phyloP scores from a whole-genome alignment of 2,888 invertebrate species.

The Eurois occulta region DNA sequence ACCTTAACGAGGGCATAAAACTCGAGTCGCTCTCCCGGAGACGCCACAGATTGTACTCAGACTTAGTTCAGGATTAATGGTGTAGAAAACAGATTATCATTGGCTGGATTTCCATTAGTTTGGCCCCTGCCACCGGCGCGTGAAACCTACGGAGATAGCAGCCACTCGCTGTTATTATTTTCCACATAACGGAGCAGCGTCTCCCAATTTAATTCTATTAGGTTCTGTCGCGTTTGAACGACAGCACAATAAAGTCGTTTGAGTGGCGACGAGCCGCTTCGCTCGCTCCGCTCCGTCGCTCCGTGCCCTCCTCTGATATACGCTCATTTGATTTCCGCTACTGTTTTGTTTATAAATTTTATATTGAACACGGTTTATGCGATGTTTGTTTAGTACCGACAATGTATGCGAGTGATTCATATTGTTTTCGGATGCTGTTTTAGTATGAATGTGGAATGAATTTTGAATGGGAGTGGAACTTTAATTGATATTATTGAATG shows the following conservation, averaged over 20 bases:
- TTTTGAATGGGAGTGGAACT: background rate
- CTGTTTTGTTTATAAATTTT: slow-evolving; percentile 72
- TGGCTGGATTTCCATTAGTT: slow-evolving; percentile 89
- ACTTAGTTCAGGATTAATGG: slow-evolving; percentile 91
- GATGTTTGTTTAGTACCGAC: slow-evolving; percentile 54
- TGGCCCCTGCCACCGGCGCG: slow-evolving; percentile 90
- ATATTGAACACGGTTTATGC: slow-evolving; percentile 61
- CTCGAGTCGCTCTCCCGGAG: slow-evolving; percentile 87
- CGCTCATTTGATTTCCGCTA: slow-evolving; percentile 77
- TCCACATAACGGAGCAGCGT: slow-evolving; percentile 89
- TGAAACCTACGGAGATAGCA: slow-evolving; percentile 88
- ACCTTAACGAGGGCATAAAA: slow-evolving; percentile 90
- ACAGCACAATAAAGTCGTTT: slow-evolving; percentile 88
- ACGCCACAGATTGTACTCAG: slow-evolving; percentile 90
- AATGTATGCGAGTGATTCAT: slow-evolving; percentile 56
- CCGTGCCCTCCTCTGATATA: slow-evolving; percentile 74
- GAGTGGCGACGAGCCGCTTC: slow-evolving; percentile 77
- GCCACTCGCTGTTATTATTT: slow-evolving; percentile 89
- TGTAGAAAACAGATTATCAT: slow-evolving; percentile 91
- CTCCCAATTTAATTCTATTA: slow-evolving; percentile 90
- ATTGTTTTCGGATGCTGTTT: slow-evolving; percentile 53
- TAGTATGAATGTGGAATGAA: slow-evolving; percentile 1
- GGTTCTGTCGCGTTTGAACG: slow-evolving; percentile 89
- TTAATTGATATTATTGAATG: slow-evolving; percentile 19
- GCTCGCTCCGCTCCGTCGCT: slow-evolving; percentile 62